Evolutionary conservation across 1,140 invertebrate species (phyloP).

Genomic region (Lanistes nyassanus): DNA sequence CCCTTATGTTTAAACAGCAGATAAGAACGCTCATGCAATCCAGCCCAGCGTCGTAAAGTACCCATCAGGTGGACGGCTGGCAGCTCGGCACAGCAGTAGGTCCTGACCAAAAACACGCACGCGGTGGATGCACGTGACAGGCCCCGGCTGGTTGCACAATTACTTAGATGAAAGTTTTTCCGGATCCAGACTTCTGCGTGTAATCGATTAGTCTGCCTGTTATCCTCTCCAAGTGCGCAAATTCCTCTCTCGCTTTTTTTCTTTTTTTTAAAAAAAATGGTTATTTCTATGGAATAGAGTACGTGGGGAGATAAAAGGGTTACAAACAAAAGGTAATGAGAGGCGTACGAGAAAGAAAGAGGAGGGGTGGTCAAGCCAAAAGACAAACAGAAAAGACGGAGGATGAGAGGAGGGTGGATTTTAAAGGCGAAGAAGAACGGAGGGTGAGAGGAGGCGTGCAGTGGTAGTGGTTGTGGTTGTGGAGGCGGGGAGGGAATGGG

Average conservation of each 20-base stretch:
- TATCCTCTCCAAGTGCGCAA: too few relatives aligned
- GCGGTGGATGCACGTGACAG: too few relatives aligned
- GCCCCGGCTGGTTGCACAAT: neutral
- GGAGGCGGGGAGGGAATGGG: neutral
- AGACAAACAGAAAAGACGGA: neutral
- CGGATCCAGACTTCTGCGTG: neutral
- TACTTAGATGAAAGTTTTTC: neutral
- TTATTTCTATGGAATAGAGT: neutral
- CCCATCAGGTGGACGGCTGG: too few relatives aligned
- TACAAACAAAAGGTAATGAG: neutral
- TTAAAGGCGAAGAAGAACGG: neutral
- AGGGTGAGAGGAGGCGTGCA: neutral
- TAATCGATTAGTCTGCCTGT: neutral
- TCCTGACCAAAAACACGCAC: too few relatives aligned
- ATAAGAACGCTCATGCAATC: too few relatives aligned
- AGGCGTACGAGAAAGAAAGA: neutral
- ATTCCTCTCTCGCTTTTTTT: too few relatives aligned
- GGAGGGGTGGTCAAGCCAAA: neutral
- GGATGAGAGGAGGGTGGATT: neutral
- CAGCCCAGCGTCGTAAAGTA: too few relatives aligned
- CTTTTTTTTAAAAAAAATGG: neutral
- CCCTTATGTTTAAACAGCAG: too few relatives aligned
- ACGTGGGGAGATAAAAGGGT: neutral
- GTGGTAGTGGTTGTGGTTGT: neutral
- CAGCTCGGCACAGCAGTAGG: too few relatives aligned